phyloP scores from a whole-genome alignment of 2,797 vertebrate species.

The Sardinella longiceps region DNA sequence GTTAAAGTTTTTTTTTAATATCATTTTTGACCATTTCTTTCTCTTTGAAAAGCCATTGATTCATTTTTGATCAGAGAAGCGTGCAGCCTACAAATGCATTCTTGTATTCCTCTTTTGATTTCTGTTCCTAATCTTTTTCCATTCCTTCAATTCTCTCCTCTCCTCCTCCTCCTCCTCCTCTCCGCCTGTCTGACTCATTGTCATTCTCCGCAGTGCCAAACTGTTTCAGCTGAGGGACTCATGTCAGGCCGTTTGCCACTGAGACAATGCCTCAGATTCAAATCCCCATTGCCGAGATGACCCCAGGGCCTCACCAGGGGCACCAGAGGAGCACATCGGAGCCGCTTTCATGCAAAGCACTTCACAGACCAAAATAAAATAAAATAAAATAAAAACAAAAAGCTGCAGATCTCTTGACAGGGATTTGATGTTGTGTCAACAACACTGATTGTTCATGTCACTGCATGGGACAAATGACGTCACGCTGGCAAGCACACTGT shows the following conservation, averaged over 20 bases:
- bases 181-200: conserved; percentile 26
- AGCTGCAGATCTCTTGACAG: background rate
- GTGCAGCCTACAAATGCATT: background rate
- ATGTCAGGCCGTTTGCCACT: conserved; percentile 20
- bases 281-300: background rate
- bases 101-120: background rate
- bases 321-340: background rate
- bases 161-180: background rate
- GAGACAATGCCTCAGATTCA: background rate
- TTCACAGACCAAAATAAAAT: too few relatives aligned
- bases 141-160: background rate
- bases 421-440: background rate
- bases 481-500: background rate
- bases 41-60: background rate
- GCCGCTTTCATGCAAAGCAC: background rate
- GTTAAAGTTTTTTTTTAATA: background rate
- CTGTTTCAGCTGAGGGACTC: conserved; percentile 34
- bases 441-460: background rate
- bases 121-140: background rate
- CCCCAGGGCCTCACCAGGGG: background rate
- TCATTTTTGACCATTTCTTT: background rate
- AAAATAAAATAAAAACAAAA: too few relatives aligned
- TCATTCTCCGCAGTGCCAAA: conserved; percentile 12
- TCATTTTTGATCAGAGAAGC: background rate
- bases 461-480: background rate